Evolutionary conservation across 2,797 vertebrate genomes (phyloP), one percentile per base, ranked within the genome.

Genomic region (Brotula barbata): DNA sequence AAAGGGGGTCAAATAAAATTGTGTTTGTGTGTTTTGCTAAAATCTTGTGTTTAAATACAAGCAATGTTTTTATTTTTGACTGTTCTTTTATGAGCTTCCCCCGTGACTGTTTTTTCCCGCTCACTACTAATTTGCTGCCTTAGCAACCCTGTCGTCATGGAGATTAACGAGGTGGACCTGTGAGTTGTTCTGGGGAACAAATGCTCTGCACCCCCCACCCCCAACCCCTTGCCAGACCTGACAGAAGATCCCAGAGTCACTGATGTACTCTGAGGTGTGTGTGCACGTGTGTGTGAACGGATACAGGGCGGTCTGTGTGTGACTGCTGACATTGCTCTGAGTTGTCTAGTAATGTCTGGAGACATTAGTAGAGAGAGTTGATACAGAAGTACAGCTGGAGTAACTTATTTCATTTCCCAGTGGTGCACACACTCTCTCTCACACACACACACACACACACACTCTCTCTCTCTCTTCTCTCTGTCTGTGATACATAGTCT

Each of bases 81-180:
- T 60, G 46, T 73, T 74, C 70, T 73, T 62, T 78, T 62, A 49
- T 63, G 53, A 76, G 51, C 61, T 58, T 74, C 81, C 67, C 68
- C 7, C 39, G 67, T 54, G 71, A 61, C 68, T 34, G 37, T 56
- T 56, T 77, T 73, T 76, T 40, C 41, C 43, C 1, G 7, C 49
- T 75, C 10, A 14, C 45, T 48, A 33, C 71, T 84, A 82, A 85
- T 82, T 84, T 88, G 87, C 85, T 88, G 84, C 82, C 58, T 64
- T 84, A 79, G 89, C 86, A 85, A 78, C 78, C 78, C 83, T 83
- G 86, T 87, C 31, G 80, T 89, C 87, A 80, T 84, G 80, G 83
- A 91, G 88, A 91, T 90, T 89, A 91, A 91, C 76, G 83, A 90
- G 86, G 72, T 71, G 75, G 73, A 84, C 75, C 78, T 62, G 70